A percentile compares a stretch with the other conserved stretches of the same genome.
Evolutionary conservation across 2,888 invertebrate genomes (phyloP).

Genomic region (Odontocerum albicorne): DNA sequence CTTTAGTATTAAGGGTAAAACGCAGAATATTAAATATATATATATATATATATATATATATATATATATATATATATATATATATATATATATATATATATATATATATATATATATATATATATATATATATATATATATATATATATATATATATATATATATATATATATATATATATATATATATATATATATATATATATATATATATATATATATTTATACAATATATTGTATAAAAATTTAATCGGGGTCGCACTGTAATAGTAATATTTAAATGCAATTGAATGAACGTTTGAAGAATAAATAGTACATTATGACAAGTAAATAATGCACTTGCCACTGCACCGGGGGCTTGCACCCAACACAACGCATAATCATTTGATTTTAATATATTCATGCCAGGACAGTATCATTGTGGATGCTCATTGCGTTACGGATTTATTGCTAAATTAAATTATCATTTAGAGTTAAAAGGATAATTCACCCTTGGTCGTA

Average conservation of each 20-base stretch:
- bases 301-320: conserved; percentile 3
- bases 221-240: neutral
- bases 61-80: neutral
- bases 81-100: neutral
- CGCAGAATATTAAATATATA: neutral
- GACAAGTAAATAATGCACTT: conserved; percentile 10
- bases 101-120: neutral
- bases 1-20: too few relatives aligned
- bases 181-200: neutral
- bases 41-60: neutral
- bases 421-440: neutral
- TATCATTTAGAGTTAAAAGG: too few relatives aligned
- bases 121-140: neutral
- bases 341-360: neutral
- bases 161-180: neutral
- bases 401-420: too few relatives aligned
- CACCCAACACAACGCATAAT: neutral
- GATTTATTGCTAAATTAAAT: neutral
- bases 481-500: too few relatives aligned
- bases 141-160: neutral
- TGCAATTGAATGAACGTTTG: conserved; percentile 18
- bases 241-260: too few relatives aligned
- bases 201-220: neutral
- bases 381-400: too few relatives aligned
- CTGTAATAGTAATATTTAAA: too few relatives aligned